Conservation (phyloP, 2,888 invertebrate species). For the Acanthoscelides obtectus region DNA sequence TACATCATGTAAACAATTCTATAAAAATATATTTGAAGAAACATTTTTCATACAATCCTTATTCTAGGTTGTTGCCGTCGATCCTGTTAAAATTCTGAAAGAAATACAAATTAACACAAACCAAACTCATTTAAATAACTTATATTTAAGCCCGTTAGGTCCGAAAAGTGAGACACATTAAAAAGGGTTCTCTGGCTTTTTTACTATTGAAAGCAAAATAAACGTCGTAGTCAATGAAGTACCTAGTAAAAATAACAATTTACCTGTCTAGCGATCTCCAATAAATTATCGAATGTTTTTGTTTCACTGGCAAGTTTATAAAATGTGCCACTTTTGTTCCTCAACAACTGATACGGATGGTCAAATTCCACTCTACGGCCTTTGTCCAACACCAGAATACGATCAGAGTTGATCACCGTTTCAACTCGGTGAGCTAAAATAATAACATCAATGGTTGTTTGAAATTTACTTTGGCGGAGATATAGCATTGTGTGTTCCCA, state of each 20-base stretch:
- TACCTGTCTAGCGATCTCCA: background rate
- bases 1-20: no score
- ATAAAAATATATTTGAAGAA: no score
- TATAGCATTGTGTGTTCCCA: no score
- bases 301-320: slow-evolving; percentile 42
- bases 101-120: background rate
- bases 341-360: slow-evolving; percentile 57
- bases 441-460: no score
- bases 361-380: slow-evolving; percentile 70
- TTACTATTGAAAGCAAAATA: no score
- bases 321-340: slow-evolving; percentile 51
- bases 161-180: background rate
- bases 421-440: slow-evolving; percentile 67
- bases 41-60: no score
- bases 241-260: no score
- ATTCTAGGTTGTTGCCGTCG: background rate
- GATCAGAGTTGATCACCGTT: slow-evolving; percentile 80
- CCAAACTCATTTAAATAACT: background rate
- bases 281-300: background rate
- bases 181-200: background rate
- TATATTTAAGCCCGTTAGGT: background rate
- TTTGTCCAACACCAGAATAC: slow-evolving; percentile 72
- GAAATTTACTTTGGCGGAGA: no score
- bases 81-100: slow-evolving; percentile 1
- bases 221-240: no score